Evolutionary conservation across 2,797 vertebrate species (phyloP).

Genomic region (Clarias fuscus): DNA sequence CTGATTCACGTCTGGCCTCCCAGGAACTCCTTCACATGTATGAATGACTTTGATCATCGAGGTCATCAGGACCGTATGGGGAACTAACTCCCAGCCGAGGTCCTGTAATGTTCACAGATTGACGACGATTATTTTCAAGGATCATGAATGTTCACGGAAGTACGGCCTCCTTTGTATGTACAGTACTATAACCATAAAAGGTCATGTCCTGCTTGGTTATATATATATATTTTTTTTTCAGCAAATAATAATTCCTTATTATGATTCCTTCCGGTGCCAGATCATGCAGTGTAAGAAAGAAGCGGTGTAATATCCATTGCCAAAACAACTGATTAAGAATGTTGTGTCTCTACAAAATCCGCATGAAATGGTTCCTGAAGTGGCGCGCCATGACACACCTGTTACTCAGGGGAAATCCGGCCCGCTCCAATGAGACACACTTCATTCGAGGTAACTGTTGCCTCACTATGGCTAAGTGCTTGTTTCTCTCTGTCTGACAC

Average conservation of each 20-base stretch:
- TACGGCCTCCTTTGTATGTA: not conserved
- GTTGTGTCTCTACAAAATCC: not conserved
- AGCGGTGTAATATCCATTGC: not conserved
- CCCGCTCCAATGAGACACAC: constrained; percentile 42
- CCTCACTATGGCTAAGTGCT: constrained; percentile 53
- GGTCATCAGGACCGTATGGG: too few relatives aligned
- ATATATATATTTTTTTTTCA: not conserved
- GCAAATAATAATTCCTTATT: not conserved
- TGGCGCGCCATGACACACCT: not conserved
- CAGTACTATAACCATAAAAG: not conserved
- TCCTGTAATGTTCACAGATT: too few relatives aligned
- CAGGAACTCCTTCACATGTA: too few relatives aligned
- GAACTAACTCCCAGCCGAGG: too few relatives aligned
- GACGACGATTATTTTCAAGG: too few relatives aligned
- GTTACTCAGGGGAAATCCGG: constrained; percentile 37
- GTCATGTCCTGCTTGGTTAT: not conserved
- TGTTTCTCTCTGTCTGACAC: constrained; percentile 51
- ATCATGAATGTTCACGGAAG: too few relatives aligned
- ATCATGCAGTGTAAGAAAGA: not conserved
- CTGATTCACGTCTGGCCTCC: too few relatives aligned
- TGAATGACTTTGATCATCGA: too few relatives aligned
- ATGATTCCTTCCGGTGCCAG: not conserved
- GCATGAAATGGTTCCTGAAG: not conserved
- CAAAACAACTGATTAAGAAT: constrained; percentile 2
- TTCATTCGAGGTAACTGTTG: constrained; percentile 59